Percentiles rank a stretch among this genome's conserved stretches.
Evolutionary conservation across 2,888 invertebrate species (phyloP).

Genomic region (Alitta virens): DNA sequence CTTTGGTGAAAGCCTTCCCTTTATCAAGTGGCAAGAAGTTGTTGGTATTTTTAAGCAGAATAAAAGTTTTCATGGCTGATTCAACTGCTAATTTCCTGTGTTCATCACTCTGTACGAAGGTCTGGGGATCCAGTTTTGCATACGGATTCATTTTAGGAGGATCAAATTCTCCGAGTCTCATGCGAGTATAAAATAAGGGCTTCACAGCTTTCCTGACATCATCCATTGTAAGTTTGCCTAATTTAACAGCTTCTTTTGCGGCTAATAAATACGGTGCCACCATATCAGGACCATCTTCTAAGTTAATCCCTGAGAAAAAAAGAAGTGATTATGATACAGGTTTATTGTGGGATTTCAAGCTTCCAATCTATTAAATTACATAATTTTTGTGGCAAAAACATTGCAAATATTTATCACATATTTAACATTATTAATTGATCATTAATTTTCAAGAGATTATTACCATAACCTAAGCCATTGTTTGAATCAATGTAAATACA

Average conservation of each 20-base stretch:
- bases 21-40: slow-evolving; percentile 25
- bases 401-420: too few species aligned
- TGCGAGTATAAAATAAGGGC: slow-evolving; percentile 19
- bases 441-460: too few species aligned
- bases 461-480: too few species aligned
- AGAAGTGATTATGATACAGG: too few species aligned
- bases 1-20: neutral
- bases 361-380: too few species aligned
- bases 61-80: slow-evolving; percentile 45
- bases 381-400: too few species aligned
- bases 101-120: slow-evolving; percentile 32
- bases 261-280: slow-evolving; percentile 7
- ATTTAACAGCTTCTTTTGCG: slow-evolving; percentile 27
- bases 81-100: slow-evolving; percentile 35
- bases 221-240: slow-evolving; percentile 14
- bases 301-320: slow-evolving; percentile 16
- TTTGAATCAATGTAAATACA: too few species aligned
- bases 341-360: too few species aligned
- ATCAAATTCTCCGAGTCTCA: slow-evolving; percentile 23
- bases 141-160: slow-evolving; percentile 16
- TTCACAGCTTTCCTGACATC: slow-evolving; percentile 15
- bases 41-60: slow-evolving; percentile 41
- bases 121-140: neutral
- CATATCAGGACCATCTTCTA: slow-evolving; percentile 18
- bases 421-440: too few species aligned